Evolutionary conservation across 2,888 invertebrate genomes (phyloP).

Genomic region (Drosophila helvetica): DNA sequence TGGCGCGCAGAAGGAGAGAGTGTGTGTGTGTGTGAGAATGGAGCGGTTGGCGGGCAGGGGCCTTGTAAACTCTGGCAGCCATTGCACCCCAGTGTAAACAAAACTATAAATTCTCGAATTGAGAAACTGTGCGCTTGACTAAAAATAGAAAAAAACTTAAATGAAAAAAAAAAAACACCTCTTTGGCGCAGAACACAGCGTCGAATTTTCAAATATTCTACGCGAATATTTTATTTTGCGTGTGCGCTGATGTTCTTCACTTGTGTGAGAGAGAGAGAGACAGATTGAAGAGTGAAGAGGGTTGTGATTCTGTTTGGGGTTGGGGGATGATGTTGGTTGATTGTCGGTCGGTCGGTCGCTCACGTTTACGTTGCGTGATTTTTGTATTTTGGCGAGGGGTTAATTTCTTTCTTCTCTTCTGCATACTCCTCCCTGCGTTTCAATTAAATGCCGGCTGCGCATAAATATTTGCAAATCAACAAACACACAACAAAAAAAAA

Average conservation of each 20-base stretch:
- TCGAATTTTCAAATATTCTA: constrained; percentile 55
- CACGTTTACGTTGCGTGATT: constrained; percentile 59
- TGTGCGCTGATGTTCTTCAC: constrained; percentile 19
- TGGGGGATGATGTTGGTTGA: constrained; percentile 20
- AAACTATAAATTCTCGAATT: constrained; percentile 72
- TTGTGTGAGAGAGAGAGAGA: constrained; percentile 5
- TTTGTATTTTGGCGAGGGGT: constrained; percentile 54
- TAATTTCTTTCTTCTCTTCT: constrained; percentile 21
- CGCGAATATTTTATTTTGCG: constrained; percentile 60
- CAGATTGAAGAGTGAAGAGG: constrained; percentile 14
- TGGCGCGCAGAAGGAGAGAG: constrained; percentile 21
- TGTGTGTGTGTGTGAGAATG: neutral
- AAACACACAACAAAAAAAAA: constrained; percentile 22
- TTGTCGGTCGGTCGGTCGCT: constrained; percentile 21
- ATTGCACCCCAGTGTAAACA: constrained; percentile 66
- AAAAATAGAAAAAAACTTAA: constrained; percentile 60
- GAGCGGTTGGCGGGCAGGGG: neutral
- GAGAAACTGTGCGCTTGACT: constrained; percentile 50
- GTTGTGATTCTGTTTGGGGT: constrained; percentile 15
- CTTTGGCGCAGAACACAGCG: constrained; percentile 45
- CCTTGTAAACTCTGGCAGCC: constrained; percentile 33
- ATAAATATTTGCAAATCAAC: constrained; percentile 62
- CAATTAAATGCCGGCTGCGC: constrained; percentile 25
- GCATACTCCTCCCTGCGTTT: neutral
- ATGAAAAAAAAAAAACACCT: constrained; percentile 58